Conservation (phyloP, 2,797 vertebrate genomes). For the Manis pentadactyla region DNA sequence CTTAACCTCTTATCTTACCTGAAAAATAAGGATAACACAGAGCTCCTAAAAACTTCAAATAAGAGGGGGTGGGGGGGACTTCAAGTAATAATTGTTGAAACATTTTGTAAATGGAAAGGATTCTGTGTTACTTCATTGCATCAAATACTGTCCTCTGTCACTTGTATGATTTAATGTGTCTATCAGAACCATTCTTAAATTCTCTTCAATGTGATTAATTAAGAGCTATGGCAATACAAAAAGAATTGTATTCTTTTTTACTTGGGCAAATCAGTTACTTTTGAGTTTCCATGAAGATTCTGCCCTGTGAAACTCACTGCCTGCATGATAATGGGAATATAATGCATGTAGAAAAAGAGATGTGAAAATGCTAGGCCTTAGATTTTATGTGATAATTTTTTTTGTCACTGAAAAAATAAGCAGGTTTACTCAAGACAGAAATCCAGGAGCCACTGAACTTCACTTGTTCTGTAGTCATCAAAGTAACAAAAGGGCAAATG, state of each 20-base stretch:
- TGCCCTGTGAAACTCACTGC: background rate
- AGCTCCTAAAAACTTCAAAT: background rate
- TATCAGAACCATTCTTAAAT: background rate
- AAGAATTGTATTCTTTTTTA: slow-evolving; percentile 28
- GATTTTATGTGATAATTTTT: background rate
- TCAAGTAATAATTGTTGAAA: background rate
- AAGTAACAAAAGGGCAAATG: background rate
- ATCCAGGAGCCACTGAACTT: background rate
- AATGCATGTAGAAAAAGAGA: background rate
- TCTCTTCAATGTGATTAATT: background rate
- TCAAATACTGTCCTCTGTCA: slow-evolving; percentile 12
- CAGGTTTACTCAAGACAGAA: background rate
- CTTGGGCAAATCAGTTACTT: background rate
- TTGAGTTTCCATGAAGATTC: background rate
- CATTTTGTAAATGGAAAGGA: slow-evolving; percentile 25
- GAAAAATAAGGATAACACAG: background rate
- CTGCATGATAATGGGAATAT: background rate
- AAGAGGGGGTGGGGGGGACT: background rate
- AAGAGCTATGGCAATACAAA: background rate
- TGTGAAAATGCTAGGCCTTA: background rate
- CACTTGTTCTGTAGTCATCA: background rate
- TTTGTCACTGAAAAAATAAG: background rate
- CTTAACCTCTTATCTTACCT: background rate
- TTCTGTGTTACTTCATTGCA: background rate
- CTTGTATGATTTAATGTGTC: background rate